Conservation (phyloP, 1,140 invertebrate genomes). For the Rhizoglyphus robini region DNA sequence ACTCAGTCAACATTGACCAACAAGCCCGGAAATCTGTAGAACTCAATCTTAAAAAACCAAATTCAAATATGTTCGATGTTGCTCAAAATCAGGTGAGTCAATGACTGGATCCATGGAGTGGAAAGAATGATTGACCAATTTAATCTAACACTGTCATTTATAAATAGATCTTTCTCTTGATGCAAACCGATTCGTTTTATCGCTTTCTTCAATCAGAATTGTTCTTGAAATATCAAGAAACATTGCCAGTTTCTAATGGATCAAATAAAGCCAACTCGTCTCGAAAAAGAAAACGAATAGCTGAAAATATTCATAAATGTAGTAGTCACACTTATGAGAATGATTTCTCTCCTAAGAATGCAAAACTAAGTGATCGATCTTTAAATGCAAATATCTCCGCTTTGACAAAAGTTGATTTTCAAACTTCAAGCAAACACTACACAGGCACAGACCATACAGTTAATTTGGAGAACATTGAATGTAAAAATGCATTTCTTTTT, state of each 20-base stretch:
- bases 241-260: no score
- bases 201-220: background rate
- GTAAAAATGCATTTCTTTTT: background rate
- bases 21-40: background rate
- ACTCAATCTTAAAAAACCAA: background rate
- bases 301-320: background rate
- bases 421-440: no score
- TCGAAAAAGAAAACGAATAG: background rate
- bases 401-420: background rate
- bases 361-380: background rate
- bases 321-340: background rate
- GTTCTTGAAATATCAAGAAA: background rate
- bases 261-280: background rate
- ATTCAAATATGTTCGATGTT: background rate
- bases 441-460: no score
- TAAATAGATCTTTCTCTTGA: background rate
- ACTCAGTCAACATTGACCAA: slow-evolving; percentile 7
- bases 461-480: no score
- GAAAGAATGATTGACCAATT: background rate
- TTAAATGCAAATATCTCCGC: background rate
- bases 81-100: background rate
- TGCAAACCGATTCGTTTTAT: background rate
- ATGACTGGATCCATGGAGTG: no score
- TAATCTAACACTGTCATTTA: background rate
- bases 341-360: background rate